These are phyloP conservation scores for Clarias laeviceps DNA, from an alignment of 2,797 vertebrate genomes.

Conservation along the genomic window DNA sequence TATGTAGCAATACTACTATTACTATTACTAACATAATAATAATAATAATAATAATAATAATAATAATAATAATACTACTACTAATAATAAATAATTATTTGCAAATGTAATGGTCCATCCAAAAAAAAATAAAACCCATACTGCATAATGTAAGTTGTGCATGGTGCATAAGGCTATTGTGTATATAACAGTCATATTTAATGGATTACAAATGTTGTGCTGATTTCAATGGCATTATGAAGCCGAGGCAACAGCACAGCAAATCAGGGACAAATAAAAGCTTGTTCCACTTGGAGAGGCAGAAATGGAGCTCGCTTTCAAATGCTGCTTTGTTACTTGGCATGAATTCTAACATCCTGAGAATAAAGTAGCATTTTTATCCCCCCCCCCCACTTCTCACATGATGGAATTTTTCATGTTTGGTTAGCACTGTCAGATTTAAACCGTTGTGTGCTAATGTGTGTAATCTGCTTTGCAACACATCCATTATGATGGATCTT, in stretches of 20 bases:
- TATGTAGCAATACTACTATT: not conserved
- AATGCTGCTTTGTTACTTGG: constrained; percentile 70
- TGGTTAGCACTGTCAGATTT: constrained; percentile 82
- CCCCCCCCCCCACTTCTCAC: constrained; percentile 43
- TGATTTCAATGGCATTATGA: constrained; percentile 71
- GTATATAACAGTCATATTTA: constrained; percentile 63
- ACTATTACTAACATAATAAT: not conserved
- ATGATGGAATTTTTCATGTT: constrained; percentile 85
- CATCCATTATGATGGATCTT: constrained; percentile 86
- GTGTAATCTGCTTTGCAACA: constrained; percentile 88
- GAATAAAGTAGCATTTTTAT: constrained; percentile 63
- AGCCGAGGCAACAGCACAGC: constrained; percentile 59
- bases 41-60: not conserved
- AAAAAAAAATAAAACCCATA: not conserved
- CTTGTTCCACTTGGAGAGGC: constrained; percentile 66
- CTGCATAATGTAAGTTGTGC: not conserved
- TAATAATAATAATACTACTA: not conserved
- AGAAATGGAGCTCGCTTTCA: constrained; percentile 55
- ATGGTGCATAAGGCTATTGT: not conserved
- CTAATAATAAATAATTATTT: not conserved
- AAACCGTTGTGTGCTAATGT: constrained; percentile 83
- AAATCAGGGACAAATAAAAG: constrained; percentile 71
- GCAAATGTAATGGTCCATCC: no score
- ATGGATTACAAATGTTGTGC: constrained; percentile 67
- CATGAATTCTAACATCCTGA: constrained; percentile 71